phyloP scores from a whole-genome alignment of 1,140 invertebrate genomes.

The Alviniconcha marisindica region DNA sequence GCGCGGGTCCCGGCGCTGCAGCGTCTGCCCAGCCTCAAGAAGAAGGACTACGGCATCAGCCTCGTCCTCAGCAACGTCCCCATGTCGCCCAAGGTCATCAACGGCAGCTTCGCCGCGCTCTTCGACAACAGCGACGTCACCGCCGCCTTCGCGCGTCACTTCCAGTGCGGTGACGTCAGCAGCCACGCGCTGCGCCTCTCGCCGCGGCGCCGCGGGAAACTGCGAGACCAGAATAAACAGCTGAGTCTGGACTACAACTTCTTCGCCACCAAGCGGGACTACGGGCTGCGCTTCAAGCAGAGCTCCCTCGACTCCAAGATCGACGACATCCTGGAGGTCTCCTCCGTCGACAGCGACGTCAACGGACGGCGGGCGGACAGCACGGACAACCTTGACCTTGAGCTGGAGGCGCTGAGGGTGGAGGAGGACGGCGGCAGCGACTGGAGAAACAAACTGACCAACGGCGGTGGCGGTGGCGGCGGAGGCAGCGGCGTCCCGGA shows the following conservation, averaged over 20 bases:
- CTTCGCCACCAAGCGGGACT: conserved; percentile 38
- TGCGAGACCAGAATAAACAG: conserved; percentile 66
- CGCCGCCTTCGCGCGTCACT: conserved; percentile 82
- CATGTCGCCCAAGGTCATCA: conserved; percentile 97
- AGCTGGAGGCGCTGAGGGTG: neutral
- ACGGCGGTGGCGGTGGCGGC: neutral
- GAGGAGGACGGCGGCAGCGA: neutral
- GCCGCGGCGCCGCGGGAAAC: conserved; percentile 64
- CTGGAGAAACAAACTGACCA: neutral
- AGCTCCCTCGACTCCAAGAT: conserved; percentile 74
- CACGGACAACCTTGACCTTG: neutral
- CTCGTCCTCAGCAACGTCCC: conserved; percentile 93
- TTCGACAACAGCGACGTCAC: conserved; percentile 92
- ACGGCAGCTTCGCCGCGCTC: conserved; percentile 96
- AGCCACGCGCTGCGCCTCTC: conserved; percentile 67
- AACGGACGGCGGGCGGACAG: conserved; percentile 1
- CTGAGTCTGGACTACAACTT: conserved; percentile 69
- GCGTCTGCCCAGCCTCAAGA: conserved; percentile 49
- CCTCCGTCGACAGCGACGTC: conserved; percentile 37
- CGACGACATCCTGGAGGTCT: conserved; percentile 72
- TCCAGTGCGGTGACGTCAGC: conserved; percentile 57
- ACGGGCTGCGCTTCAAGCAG: conserved; percentile 59
- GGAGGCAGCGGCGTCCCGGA: neutral
- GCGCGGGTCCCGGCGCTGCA: neutral
- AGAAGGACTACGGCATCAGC: conserved; percentile 90